Evolutionary conservation across 2,797 vertebrate species (phyloP).

Genomic region (Staurois parvus): DNA sequence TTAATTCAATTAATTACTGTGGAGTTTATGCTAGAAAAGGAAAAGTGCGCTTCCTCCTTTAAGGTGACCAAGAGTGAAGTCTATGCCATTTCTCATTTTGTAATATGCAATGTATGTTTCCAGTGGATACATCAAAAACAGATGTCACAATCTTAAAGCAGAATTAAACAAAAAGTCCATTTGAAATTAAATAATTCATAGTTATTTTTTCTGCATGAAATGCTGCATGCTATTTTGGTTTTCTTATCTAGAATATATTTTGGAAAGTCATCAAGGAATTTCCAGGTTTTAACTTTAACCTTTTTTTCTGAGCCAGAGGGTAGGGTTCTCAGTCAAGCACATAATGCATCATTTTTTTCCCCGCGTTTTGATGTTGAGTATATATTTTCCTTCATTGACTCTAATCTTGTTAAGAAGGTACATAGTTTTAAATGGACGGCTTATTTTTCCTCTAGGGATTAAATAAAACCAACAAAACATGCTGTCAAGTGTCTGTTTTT

Average conservation of each 20-base stretch:
- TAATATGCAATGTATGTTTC: slow-evolving; percentile 25
- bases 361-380: slow-evolving; percentile 53
- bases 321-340: slow-evolving; percentile 57
- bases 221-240: slow-evolving; percentile 12
- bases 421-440: slow-evolving; percentile 38
- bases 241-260: slow-evolving; percentile 33
- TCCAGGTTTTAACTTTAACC: slow-evolving; percentile 34
- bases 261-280: slow-evolving; percentile 30
- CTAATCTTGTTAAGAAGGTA: slow-evolving; percentile 55
- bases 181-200: slow-evolving; percentile 52
- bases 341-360: slow-evolving; percentile 48
- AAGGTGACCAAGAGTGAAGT: slow-evolving; percentile 23
- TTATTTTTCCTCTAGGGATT: slow-evolving; percentile 35
- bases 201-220: slow-evolving; percentile 53
- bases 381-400: slow-evolving; percentile 52
- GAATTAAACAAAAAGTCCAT: slow-evolving; percentile 43
- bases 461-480: slow-evolving; percentile 41
- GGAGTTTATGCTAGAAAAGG: neutral
- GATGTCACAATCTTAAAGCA: neutral
- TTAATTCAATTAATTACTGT: neutral
- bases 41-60: neutral
- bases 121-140: slow-evolving; percentile 48
- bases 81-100: slow-evolving; percentile 21
- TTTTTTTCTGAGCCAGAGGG: slow-evolving; percentile 52
- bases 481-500: slow-evolving; percentile 26